Base-by-base conservation (phyloP, 2,888 invertebrate species). In the Eupithecia abbreviata region DNA sequence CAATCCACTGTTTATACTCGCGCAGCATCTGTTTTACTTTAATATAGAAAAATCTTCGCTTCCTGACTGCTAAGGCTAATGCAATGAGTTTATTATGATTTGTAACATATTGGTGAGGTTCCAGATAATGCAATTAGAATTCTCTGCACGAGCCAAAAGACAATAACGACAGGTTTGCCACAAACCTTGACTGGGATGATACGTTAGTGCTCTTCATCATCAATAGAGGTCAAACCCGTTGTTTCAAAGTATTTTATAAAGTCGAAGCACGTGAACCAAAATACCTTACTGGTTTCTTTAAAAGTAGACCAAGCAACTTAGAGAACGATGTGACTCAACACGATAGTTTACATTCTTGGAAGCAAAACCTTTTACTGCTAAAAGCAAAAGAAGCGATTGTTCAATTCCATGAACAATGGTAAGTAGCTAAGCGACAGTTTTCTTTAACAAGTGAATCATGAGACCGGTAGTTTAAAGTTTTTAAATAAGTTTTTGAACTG, bases 1-100 rank as follows among this genome's bases (percentile, higher is more conserved):
- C 45, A 7, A 45, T 42, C 9, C 81, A 83, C 71, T 79, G 81
- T 81, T 81, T 81, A 81, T 78, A 77, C 49, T 75, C 62, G 42
- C 55, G 42, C 69, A 76, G 62, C 65, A 41, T 70, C 55, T 71
- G 71, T 62, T 74, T 42, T 74, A 62, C 12, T 30, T 73, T 55
- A 15, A 67, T 10, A 42, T 13, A 58, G 71, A 62, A 43, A 3
- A n/a, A 49, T 69, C 68, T 43, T 45, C 10, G 45, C 42, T 58
- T 58, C 55, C 18, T 45, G 65, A 42, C 15, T 7, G 5, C 42
- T 42, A 66, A 42, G 42, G 15, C 10, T 62, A 18, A 30, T 30
- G 30, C 10, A 30, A 18, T 18, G 18, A 62, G 58, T 58, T 58
- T 58, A 18, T 58, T 58, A 58, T 58, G 58, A 58, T 58, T 58